phyloP scores from a whole-genome alignment of 2,113 vertebrate species.

The Eudorcas thomsonii region DNA sequence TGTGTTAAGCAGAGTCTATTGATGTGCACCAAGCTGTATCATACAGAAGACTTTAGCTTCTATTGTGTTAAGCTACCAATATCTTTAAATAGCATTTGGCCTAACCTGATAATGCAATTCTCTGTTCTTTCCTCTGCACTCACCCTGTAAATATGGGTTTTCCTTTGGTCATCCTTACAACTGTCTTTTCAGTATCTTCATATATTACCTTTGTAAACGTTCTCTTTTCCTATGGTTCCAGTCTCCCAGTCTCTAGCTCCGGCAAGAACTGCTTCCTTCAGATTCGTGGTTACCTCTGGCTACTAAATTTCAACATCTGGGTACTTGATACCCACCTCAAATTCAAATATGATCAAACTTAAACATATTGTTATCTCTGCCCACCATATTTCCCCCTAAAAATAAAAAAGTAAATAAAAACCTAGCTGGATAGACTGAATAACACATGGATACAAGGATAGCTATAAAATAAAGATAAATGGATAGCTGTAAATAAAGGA shows the following conservation, averaged over 20 bases:
- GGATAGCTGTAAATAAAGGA: neutral
- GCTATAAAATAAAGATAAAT: neutral
- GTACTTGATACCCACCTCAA: neutral
- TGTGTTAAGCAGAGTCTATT: neutral
- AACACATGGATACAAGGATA: neutral
- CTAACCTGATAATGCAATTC: neutral
- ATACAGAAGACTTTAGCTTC: neutral
- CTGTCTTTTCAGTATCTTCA: neutral
- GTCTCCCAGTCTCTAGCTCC: neutral
- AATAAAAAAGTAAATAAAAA: neutral
- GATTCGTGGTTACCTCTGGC: neutral
- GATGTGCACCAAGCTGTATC: accelerated
- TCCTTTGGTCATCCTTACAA: neutral
- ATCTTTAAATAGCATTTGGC: neutral
- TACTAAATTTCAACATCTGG: neutral
- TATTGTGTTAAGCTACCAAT: neutral
- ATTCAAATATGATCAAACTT: neutral
- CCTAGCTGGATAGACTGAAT: neutral
- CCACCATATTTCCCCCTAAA: neutral
- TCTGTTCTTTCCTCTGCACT: neutral
- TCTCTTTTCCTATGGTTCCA: neutral
- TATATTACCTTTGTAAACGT: neutral
- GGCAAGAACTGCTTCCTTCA: neutral
- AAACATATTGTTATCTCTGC: neutral
- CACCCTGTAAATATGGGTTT: neutral